Evolutionary conservation across 2,113 vertebrate species (phyloP).

Genomic region (Myanophis thanlyinensis): DNA sequence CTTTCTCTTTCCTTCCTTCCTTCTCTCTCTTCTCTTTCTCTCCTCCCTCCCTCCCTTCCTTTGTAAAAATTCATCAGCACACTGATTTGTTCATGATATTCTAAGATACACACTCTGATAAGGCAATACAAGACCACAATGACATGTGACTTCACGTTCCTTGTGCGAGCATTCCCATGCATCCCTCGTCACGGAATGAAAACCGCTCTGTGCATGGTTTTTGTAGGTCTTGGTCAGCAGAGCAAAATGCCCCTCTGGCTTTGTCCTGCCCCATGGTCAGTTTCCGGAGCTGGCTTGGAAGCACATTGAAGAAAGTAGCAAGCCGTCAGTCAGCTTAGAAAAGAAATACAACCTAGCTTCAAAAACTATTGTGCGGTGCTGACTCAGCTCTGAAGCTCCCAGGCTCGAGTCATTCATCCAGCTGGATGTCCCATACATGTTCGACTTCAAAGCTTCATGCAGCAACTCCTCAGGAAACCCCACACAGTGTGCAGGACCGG

Average conservation of each 20-base stretch:
- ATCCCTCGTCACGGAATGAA: not conserved
- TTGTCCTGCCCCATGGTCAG: not conserved
- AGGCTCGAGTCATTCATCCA: not conserved
- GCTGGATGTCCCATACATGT: not conserved
- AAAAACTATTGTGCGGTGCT: not conserved
- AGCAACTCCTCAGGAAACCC: constrained; percentile 56
- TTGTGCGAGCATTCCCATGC: not conserved
- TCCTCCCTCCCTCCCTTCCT: too few species aligned
- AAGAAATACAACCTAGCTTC: not conserved
- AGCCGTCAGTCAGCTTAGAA: not conserved
- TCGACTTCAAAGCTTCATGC: constrained; percentile 38
- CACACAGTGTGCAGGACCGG: constrained; percentile 52
- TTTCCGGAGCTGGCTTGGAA: not conserved
- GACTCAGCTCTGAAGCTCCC: not conserved
- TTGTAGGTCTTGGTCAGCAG: not conserved
- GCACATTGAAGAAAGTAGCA: not conserved
- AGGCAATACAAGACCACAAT: not conserved
- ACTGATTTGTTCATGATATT: too few species aligned
- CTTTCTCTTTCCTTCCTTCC: too few species aligned
- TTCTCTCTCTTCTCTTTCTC: accelerated
- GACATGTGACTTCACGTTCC: not conserved
- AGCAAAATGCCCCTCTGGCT: too few species aligned
- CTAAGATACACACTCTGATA: not conserved
- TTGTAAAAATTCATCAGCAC: too few species aligned
- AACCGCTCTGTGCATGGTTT: not conserved